Evolutionary conservation across 2,113 vertebrate genomes (phyloP).

Genomic region (Pluvialis apricaria): DNA sequence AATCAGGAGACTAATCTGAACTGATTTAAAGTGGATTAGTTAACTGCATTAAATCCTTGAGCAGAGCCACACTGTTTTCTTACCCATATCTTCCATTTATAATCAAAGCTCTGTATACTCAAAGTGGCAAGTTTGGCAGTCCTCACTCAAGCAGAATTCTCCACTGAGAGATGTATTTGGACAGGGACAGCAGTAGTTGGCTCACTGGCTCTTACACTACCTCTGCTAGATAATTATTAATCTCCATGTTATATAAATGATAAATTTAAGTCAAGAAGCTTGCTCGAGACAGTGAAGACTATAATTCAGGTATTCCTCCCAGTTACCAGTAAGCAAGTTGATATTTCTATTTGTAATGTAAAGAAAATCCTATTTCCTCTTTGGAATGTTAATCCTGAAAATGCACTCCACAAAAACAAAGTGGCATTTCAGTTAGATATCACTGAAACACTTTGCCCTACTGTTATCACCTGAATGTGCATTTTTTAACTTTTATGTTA

Average conservation of each 20-base stretch:
- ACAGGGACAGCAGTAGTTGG: background rate
- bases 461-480: background rate
- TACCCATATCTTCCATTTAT: constrained; percentile 14
- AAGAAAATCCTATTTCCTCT: background rate
- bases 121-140: constrained; percentile 17
- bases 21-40: constrained; percentile 55
- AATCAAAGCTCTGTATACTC: constrained; percentile 11
- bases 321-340: background rate
- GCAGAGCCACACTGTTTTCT: constrained; percentile 26
- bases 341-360: background rate
- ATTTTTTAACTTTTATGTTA: background rate
- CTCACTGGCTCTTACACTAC: background rate
- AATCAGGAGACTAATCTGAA: constrained; percentile 52
- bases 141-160: constrained; percentile 38
- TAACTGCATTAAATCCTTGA: constrained; percentile 31
- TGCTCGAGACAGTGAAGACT: background rate
- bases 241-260: background rate
- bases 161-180: background rate
- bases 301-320: background rate
- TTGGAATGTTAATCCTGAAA: constrained; percentile 16
- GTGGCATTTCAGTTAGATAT: background rate
- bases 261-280: background rate
- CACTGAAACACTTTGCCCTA: background rate
- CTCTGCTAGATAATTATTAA: background rate
- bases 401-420: background rate